Evolutionary conservation across 2,113 vertebrate genomes (phyloP).

Genomic region (Synchiropus splendidus): DNA sequence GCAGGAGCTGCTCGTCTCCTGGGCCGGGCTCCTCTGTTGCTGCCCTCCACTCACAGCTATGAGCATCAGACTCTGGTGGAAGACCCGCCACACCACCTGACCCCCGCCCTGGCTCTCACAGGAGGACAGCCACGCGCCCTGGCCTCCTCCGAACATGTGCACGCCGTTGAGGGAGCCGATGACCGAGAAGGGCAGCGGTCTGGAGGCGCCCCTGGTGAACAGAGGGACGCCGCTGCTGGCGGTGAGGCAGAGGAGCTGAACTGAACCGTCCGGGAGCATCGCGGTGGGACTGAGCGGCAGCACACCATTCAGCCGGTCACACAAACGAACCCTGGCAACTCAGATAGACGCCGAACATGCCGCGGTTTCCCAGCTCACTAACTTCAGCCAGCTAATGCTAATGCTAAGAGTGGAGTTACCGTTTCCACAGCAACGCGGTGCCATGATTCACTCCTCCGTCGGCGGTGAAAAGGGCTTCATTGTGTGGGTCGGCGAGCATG

Average conservation of each 20-base stretch:
- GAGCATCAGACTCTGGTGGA: constrained; percentile 81
- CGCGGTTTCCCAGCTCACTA: too few species aligned
- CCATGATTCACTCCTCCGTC: constrained; percentile 47
- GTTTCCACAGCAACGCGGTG: constrained; percentile 60
- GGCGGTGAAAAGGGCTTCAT: constrained; percentile 9
- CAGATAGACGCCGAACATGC: too few species aligned
- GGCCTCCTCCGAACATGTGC: constrained; percentile 84
- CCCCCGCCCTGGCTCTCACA: constrained; percentile 71
- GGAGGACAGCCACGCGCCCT: constrained; percentile 67
- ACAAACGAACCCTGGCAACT: neutral
- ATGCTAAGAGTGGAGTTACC: neutral
- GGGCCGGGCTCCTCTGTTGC: constrained; percentile 9
- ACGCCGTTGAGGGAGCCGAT: constrained; percentile 87
- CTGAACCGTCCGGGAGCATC: constrained; percentile 61
- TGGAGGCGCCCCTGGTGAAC: constrained; percentile 73
- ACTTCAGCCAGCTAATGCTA: neutral
- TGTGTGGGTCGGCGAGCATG: constrained; percentile 31
- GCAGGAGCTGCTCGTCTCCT: too few species aligned
- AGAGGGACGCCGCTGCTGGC: constrained; percentile 81
- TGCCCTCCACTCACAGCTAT: constrained; percentile 73
- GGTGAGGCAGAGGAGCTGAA: constrained; percentile 79
- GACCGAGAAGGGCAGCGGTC: constrained; percentile 80
- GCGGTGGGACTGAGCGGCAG: constrained; percentile 1
- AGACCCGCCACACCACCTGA: constrained; percentile 78
- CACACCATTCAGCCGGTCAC: neutral